Evolutionary conservation across 1,140 invertebrate species (phyloP), one percentile per base, ranked within the genome.

Genomic region (Drosophila repleta): DNA sequence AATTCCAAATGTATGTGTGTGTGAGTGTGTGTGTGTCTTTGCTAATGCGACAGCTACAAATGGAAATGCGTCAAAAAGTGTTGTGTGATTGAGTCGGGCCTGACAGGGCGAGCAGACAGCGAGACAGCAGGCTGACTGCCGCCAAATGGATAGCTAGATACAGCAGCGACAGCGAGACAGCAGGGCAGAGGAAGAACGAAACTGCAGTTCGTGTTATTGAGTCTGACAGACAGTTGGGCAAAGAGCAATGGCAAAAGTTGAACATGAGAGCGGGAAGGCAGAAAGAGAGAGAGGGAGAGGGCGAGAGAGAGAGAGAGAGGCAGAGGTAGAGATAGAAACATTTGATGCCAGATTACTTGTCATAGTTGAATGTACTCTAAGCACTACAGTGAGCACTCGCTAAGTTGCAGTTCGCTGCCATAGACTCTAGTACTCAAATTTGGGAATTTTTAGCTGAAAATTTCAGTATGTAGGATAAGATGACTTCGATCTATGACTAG

Each of bases 41-140:
- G 13, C 13, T 68, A 58, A 51, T 57, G 32, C 56, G 52, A 61
- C 49, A 64, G 61, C 18, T 65, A 37, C 37, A 65, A 84, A 69
- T 79, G 82, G 70, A 77, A 75, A 65, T 73, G 80, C 72, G 80
- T 84, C 76, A 84, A 69, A 73, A 64, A 76, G 32, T 64, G 32
- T 64, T 35, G 10, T 46, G 60, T 67, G 64, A 72, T 81, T 75
- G 71, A 68, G 64, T 41, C 20, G 66, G 68, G 56, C 29, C 32
- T 56, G 60, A 39, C 60, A 64, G 39, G n/a, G 21, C 6, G 43
- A 46, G 46, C 35, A 56, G 52, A 68, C 11, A 55, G 52, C 32
- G 56, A 62, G 58, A 41, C 17, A 53, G 24, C 45, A 29, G 18
- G 10, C 21, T 41, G 39, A 41, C 39, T 41, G 13, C 39, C 15